phyloP scores from a whole-genome alignment of 2,113 vertebrate genomes.

The Callipepla squamata region DNA sequence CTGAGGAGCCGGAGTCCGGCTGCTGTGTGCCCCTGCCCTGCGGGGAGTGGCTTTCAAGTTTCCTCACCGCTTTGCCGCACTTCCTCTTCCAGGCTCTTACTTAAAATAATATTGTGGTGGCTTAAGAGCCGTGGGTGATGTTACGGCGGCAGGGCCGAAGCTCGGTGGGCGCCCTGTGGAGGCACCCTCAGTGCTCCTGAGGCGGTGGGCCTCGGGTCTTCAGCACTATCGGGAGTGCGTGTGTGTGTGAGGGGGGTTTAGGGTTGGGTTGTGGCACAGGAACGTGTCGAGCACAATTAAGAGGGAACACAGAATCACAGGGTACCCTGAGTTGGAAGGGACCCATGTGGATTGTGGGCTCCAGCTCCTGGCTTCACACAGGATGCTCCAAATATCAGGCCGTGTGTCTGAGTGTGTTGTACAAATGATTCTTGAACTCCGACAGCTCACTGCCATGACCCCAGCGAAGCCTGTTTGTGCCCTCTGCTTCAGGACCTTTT shows the following conservation, averaged over 20 bases:
- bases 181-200: too few species aligned
- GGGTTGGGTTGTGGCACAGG: background rate
- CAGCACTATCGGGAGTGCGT: fast-evolving
- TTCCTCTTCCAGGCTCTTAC: background rate
- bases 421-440: too few species aligned
- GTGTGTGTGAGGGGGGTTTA: background rate
- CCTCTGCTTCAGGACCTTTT: too few species aligned
- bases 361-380: too few species aligned
- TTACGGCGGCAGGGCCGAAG: fast-evolving
- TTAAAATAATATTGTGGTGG: fast-evolving
- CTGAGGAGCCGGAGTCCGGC: fast-evolving
- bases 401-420: too few species aligned
- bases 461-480: too few species aligned
- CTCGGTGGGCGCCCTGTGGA: too few species aligned
- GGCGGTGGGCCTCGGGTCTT: background rate
- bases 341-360: too few species aligned
- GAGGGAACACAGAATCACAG: background rate
- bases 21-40: fast-evolving
- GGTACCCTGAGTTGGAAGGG: too few species aligned
- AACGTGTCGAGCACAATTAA: background rate
- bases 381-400: too few species aligned
- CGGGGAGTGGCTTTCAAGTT: fast-evolving
- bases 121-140: fast-evolving
- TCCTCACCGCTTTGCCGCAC: fast-evolving
- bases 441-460: too few species aligned